Evolutionary conservation across 2,113 vertebrate species (phyloP), one percentile per base, ranked within the genome.

Genomic region (Okapia johnstoni): DNA sequence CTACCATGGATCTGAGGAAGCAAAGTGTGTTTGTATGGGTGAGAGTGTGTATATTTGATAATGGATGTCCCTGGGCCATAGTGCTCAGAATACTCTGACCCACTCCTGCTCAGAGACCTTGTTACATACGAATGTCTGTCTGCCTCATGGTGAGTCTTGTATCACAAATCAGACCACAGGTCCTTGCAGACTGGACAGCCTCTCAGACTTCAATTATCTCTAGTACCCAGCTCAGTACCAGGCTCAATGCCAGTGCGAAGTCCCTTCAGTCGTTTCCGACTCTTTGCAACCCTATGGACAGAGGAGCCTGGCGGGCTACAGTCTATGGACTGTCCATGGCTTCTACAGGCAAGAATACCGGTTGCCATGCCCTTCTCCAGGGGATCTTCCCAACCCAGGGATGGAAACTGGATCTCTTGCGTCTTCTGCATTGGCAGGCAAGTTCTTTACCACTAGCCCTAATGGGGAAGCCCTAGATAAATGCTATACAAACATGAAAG

Each of bases 231-330:
- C n/a, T 89, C 54, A 3, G 11, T 17, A 9, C 88, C 63, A 46
- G 14, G 83, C n/a, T 58, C 57, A 16, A 6, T 40, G 25, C 0
- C 0, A 14, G 70, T 40, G 36, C 6, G 0, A 76, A 76, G 6
- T 76, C 23, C 36, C 2, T 7, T 43, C 36, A 43, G 36, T 43
- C 1, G 3, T 76, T 23, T 76, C 70, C 1, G 2, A 43, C 23
- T 43, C 70, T 73, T 40, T 43, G 40, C 36, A 26, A 76, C 23
- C 19, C 36, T 0, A 14, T 76, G 36, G 70, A 40, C 40, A 40
- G 40, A 40, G 40, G 40, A 40, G 40, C 40, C 40, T 40, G 40
- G 40, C 40, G 40, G 40, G 40, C 40, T 40, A 40, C 40, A 4
- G 40, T 40, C 40, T 40, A 40, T 40, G 40, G 40, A 40, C 40